Evolutionary conservation across 1,140 invertebrate genomes (phyloP).

Genomic region (Chlorops oryzae): DNA sequence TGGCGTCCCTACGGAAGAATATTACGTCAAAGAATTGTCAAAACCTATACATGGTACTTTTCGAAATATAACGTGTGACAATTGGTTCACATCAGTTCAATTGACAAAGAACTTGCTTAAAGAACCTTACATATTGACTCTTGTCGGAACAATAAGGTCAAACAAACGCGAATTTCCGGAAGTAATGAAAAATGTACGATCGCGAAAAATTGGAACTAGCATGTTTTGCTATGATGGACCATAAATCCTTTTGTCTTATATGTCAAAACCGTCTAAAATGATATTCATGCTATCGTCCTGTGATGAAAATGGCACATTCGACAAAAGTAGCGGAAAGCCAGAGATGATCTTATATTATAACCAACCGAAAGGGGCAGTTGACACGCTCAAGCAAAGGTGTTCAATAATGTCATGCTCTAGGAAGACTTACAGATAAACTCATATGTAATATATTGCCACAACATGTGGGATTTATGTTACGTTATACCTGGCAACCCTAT

Average conservation of each 20-base stretch:
- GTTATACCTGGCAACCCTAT: too few relatives aligned
- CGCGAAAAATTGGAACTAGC: conserved; percentile 19
- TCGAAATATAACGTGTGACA: too few relatives aligned
- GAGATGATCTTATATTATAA: conserved; percentile 48
- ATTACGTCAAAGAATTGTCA: conserved; percentile 6
- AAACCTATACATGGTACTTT: neutral
- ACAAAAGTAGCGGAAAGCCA: conserved; percentile 32
- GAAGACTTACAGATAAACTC: conserved; percentile 28
- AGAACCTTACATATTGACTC: neutral
- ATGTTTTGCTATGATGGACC: conserved; percentile 35
- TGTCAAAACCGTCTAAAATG: conserved; percentile 35
- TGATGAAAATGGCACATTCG: conserved; percentile 16
- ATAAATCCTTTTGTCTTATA: conserved; percentile 40
- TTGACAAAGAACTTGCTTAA: too few relatives aligned
- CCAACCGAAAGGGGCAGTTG: conserved; percentile 49
- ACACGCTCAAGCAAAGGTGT: conserved; percentile 48
- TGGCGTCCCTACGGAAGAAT: neutral
- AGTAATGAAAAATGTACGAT: conserved; percentile 18
- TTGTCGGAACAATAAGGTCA: conserved; percentile 2
- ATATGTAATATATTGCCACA: conserved; percentile 14
- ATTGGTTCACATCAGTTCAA: too few relatives aligned
- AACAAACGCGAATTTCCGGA: conserved; percentile 40
- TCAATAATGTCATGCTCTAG: conserved; percentile 29
- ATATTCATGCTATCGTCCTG: conserved; percentile 40
- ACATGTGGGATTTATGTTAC: too few relatives aligned